Evolutionary conservation across 2,888 invertebrate genomes (phyloP), one percentile per base, ranked within the genome.

Genomic region (Chouioia cunea): DNA sequence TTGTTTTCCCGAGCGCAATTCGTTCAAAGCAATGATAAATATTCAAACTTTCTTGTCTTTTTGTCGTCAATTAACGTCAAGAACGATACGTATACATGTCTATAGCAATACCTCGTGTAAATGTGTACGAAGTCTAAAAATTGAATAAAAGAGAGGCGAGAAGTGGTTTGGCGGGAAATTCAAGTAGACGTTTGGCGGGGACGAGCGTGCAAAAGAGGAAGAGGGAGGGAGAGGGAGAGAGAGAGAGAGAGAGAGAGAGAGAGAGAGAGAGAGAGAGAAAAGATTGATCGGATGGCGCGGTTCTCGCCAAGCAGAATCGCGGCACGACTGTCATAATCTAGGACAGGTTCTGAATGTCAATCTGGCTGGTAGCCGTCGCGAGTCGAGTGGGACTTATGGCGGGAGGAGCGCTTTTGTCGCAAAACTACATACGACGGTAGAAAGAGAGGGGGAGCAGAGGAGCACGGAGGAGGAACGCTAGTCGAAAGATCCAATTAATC

Each of bases 311-410:
- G 36, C 6, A 36, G 36, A 36, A 36, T 70, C 62, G 67, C 71
- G 70, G 54, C 36, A 10, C 72, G 71, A 74, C 74, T 74, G 70
- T 59, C 63, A 57, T 72, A n/a, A 75, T 76, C 75, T 74, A 75
- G 76, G 75, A 73, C 75, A 74, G 73, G 72, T 76, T 36, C 76
- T 75, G 78, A 77, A 78, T 78, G 78, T 77, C 77, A 78, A 77
- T 78, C 76, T 76, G 75, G 73, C 65, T 74, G 75, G 76, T 75
- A 75, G 70, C 73, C 71, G 70, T 63, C 71, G 74, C 65, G 69
- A 59, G 71, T 70, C 72, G 74, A 74, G 70, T 65, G 59, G 65
- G 67, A 73, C 72, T 65, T 65, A 73, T 58, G 59, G 63, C 36
- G 46, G 50, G 18, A 20, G 16, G 16, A 18, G 50, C 16, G 50